Conservation (phyloP, 2,888 invertebrate species). For the Empis livida region DNA sequence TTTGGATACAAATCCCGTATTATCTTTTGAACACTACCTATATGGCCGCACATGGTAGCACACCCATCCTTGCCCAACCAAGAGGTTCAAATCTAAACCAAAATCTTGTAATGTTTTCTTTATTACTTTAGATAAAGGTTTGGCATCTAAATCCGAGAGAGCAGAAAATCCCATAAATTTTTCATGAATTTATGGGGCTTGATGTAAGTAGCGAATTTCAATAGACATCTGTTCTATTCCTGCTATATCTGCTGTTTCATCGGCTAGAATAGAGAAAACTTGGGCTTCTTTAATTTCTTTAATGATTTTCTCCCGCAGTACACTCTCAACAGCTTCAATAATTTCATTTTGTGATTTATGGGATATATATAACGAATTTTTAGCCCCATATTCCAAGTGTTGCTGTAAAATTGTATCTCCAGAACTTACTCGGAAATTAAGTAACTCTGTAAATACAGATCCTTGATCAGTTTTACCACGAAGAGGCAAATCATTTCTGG, state of each 20-base stretch:
- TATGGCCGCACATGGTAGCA: constrained; percentile 19
- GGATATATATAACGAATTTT: no score
- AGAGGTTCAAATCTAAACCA: constrained; percentile 13
- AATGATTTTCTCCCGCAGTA: no score
- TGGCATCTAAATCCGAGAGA: constrained; percentile 15
- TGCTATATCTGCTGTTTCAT: constrained; percentile 19
- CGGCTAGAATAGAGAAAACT: constrained; percentile 17
- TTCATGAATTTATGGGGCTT: constrained; percentile 11
- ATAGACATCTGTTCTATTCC: constrained; percentile 18
- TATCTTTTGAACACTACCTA: constrained; percentile 18
- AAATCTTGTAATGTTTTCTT: constrained; percentile 9
- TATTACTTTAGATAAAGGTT: constrained; percentile 16
- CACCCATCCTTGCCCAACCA: constrained; percentile 20
- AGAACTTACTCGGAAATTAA: no score
- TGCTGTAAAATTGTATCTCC: no score
- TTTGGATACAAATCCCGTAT: constrained; percentile 16
- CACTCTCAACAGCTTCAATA: no score
- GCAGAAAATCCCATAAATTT: constrained; percentile 20
- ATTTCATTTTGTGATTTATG: no score
- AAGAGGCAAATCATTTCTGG: no score
- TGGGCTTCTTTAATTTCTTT: constrained; percentile 6
- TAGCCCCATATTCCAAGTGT: no score
- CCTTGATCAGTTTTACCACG: no score
- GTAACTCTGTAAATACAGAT: no score
- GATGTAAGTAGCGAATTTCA: not conserved